Evolutionary conservation across 1,140 invertebrate species (phyloP), one percentile per base, ranked within the genome.

Genomic region (Trichonephila inaurata): DNA sequence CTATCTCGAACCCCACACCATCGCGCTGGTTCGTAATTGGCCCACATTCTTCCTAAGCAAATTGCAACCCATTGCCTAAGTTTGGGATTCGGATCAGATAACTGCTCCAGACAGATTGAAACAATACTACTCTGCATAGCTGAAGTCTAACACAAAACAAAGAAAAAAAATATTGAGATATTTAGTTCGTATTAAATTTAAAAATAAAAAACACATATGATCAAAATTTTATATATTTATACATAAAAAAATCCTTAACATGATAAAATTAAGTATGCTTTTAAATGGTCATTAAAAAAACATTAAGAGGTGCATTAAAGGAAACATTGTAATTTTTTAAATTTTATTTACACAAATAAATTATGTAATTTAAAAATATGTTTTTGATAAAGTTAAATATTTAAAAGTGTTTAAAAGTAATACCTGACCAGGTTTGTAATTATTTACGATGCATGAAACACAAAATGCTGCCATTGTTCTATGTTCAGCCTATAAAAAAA

Each of bases 1-100:
- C 97, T 97, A 95, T 99, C 98, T n/a, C 99, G 96, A 19, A 98
- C 99, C 16, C 98, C 99, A 85, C 98, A 98, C 99, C 99, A 99
- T 93, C 98, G 97, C 33, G 99, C 99, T 95, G 97, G 97, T 95
- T 99, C 98, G 96, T 98, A 99, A 95, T 98, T 97, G 94, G 98
- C 97, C 99, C 99, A 99, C 58, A 99, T 96, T 95, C 98, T 96
- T n/a, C 98, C 98, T 85, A 99, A 96, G 95, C 98, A 98, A 83
- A 99, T 97, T 93, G 98, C 98, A 77, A 99, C 96, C 99, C 99
- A 99, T 95, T 98, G 98, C 60, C 98, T 96, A 28, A 99, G 96
- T 85, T 97, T 96, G 82, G 97, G 96, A 95, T 97, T 97, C 28
- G 96, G 94, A 94, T 97, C 96, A 69, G 95, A 94, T 28, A 97